These are phyloP conservation scores for Alfaro cultratus DNA, from an alignment of 2,797 vertebrate species.

Conservation along the genomic window DNA sequence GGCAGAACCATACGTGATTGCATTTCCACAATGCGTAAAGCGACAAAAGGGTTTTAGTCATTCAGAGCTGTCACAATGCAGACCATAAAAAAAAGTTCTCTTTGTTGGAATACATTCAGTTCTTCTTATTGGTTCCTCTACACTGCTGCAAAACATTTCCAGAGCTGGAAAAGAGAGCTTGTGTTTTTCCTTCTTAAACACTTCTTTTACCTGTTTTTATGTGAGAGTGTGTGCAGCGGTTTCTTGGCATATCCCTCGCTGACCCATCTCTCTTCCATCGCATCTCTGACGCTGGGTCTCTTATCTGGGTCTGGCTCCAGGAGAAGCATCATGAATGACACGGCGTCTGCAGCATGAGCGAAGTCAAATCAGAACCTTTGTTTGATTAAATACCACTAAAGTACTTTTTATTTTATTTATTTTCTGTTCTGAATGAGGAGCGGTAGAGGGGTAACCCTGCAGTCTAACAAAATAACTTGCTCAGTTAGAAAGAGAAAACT, in stretches of 20 bases:
- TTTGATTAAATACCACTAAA: neutral
- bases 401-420: neutral
- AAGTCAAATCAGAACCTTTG: neutral
- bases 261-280: constrained; percentile 85
- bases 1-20: constrained; percentile 52
- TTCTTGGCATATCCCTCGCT: constrained; percentile 83
- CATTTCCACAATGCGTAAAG: constrained; percentile 68
- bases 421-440: neutral
- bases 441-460: neutral
- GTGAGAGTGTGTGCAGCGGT: constrained; percentile 60
- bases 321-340: constrained; percentile 84
- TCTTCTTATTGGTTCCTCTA: constrained; percentile 9
- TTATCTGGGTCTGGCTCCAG: constrained; percentile 85
- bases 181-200: neutral
- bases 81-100: constrained; percentile 55
- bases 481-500: neutral
- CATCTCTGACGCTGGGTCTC: constrained; percentile 81
- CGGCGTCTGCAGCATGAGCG: constrained; percentile 67
- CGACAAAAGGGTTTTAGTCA: constrained; percentile 64
- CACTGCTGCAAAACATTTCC: constrained; percentile 30
- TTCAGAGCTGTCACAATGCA: constrained; percentile 47
- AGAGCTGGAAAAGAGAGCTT: neutral
- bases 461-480: neutral
- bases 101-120: constrained; percentile 49
- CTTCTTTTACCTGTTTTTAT: constrained; percentile 78